A percentile compares a stretch with the other conserved stretches of the same genome.
These are phyloP conservation scores for Drosophila neonasuta DNA, from an alignment of 2,888 invertebrate genomes.

Conservation along the genomic window DNA sequence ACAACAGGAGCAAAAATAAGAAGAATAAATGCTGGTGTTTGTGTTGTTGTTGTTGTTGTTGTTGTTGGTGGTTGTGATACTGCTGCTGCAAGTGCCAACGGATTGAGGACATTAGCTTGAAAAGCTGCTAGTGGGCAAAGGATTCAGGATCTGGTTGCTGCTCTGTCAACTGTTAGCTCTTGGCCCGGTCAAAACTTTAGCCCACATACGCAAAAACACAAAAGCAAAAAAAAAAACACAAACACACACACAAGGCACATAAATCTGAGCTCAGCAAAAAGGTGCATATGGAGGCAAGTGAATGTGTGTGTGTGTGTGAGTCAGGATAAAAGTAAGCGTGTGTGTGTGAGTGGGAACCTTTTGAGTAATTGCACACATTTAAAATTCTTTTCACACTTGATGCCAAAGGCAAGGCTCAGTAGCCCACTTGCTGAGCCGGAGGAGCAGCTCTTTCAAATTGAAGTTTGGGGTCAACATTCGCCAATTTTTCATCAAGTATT, in stretches of 20 bases:
- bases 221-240: too few species aligned
- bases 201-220: conserved; percentile 31
- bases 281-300: conserved; percentile 29
- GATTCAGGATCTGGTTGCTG: conserved; percentile 26
- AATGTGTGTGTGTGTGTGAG: conserved; percentile 13
- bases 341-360: conserved; percentile 32
- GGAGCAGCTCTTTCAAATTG: conserved; percentile 37
- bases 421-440: conserved; percentile 17
- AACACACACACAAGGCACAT: conserved; percentile 37
- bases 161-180: conserved; percentile 49
- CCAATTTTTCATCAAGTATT: conserved; percentile 64
- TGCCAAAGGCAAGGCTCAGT: conserved; percentile 58
- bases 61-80: conserved; percentile 11
- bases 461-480: conserved; percentile 61
- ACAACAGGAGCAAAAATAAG: neutral
- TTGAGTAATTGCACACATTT: conserved; percentile 76
- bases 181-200: conserved; percentile 55
- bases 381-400: conserved; percentile 73
- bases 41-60: conserved; percentile 27
- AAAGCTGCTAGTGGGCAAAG: conserved; percentile 54
- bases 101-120: conserved; percentile 75
- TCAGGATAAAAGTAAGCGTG: conserved; percentile 7
- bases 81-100: conserved; percentile 63
- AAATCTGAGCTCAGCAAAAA: conserved; percentile 60
- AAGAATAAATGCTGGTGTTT: conserved; percentile 27